Evolutionary conservation across 1,140 invertebrate species (phyloP), one percentile per base, ranked within the genome.

Genomic region (Babylonia areolata): DNA sequence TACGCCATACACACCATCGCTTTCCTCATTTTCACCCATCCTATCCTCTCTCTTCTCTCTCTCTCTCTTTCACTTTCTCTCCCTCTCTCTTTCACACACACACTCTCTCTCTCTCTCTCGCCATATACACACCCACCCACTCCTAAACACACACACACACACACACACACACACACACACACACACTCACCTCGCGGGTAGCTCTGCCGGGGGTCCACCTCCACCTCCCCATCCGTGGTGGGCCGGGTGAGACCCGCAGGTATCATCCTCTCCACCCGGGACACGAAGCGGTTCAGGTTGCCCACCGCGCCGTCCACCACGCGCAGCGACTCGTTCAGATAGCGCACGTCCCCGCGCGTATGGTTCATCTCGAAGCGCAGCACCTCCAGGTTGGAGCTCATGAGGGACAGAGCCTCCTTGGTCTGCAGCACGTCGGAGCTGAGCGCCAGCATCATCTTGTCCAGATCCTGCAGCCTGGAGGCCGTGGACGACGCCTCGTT

Each of bases 351-450:
- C 17, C 82, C 82, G 40, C 39, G 64, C 17, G 82, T 84, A 69
- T 84, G 64, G 82, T 84, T 84, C 64, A 84, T 40, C 82, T 84
- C 82, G 82, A 46, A 33, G 17, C 64, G 58, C 2, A 84, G 28
- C 39, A 46, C 69, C 64, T 84, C 82, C 64, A 84, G 82, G 69
- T 84, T 84, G 82, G 64, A 20, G 35, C 37, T 73, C 82, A 84
- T 42, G 28, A 84, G n/a, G 58, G 82, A 69, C 64, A 84, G 69
- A 0, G 82, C 40, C 40, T 84, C 82, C 40, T 84, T 84, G 37
- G 82, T 84, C 82, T 84, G 64, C 64, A 84, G n/a, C 3, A 84
- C 82, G 64, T 84, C 82, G 37, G 82, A 31, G 82, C 69, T 84
- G 17, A 84, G 82, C 69, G 39, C 37, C 58, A 84, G 82, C 82